phyloP scores from a whole-genome alignment of 2,888 invertebrate genomes.

The Agonopterix heracliana region DNA sequence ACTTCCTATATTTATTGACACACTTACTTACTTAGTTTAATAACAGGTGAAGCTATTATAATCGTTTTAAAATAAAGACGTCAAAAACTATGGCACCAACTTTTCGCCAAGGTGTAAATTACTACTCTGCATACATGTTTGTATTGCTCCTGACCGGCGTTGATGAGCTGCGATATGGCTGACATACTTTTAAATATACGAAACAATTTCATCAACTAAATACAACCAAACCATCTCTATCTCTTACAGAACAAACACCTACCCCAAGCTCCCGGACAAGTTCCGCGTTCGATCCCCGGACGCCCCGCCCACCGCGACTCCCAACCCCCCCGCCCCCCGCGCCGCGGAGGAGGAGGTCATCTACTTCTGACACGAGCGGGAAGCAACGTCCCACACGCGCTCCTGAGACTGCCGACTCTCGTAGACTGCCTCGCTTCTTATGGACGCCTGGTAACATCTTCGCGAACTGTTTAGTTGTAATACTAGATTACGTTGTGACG shows the following conservation, averaged over 20 bases:
- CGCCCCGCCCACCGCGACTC: slow-evolving; percentile 17
- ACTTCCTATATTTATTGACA: too few species aligned
- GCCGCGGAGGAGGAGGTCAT: slow-evolving; percentile 78
- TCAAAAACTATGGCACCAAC: too few species aligned
- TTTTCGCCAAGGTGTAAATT: too few species aligned
- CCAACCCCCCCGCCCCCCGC: slow-evolving; percentile 19
- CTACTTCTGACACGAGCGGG: slow-evolving; percentile 78
- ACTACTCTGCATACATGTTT: too few species aligned
- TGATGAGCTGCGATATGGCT: too few species aligned
- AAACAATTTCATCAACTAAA: too few species aligned
- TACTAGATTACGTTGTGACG: not conserved
- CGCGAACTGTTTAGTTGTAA: not conserved
- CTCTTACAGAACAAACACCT: slow-evolving; percentile 78
- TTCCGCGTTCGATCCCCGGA: slow-evolving; percentile 79
- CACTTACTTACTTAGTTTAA: too few species aligned
- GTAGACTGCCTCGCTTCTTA: slow-evolving; percentile 26
- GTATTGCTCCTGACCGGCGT: too few species aligned
- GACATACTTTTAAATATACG: too few species aligned
- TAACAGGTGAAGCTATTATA: too few species aligned
- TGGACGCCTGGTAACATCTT: slow-evolving; percentile 21
- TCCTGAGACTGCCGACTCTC: slow-evolving; percentile 66
- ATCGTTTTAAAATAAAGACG: too few species aligned
- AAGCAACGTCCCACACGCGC: slow-evolving; percentile 38
- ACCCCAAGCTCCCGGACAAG: slow-evolving; percentile 83
- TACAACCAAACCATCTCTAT: too few species aligned